Base-by-base conservation (phyloP, 1,140 invertebrate species). In the Apis laboriosa region DNA sequence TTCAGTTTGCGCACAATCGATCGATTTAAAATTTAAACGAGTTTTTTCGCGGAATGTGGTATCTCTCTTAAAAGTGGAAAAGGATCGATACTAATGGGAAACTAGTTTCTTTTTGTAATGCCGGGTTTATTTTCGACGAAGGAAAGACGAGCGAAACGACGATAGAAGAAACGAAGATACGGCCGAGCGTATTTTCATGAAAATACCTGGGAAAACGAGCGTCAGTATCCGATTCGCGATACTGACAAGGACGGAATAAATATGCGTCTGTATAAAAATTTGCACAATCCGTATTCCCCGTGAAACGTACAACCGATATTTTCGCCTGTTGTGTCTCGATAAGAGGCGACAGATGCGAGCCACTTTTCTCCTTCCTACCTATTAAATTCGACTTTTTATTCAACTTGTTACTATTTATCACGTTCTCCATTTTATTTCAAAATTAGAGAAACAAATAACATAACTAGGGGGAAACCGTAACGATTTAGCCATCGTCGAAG, bases 181-280 rank as follows among this genome's bases (percentile, higher is more conserved):
- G 13, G 9, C 17, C 15, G 1, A 21, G 49, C 61, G 28, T 72
- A 83, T 87, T 86, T 88, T 83, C 70, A 81, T 82, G 73, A 80
- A 86, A 86, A 86, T 84, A 55, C 73, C 67, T 72, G 21, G 58
- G 24, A 73, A 79, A 77, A 84, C 79, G 70, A 80, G 53, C 70
- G 43, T 64, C 64, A 2, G 2, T 34, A 72, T 80, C 70, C 71
- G 84, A 83, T 86, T 86, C 73, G 68, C 73, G 67, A 8, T 56
- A 67, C 68, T 81, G 63, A 77, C 61, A 79, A 61, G 55, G 55
- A 15, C 34, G 68, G 60, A 61, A 78, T 80, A 87, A 89, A 87
- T 86, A 71, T 68, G 67, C 53, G 49, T 85, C 77, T 55, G 79
- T 63, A 78, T 80, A 87, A 74, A 89, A 89, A 89, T 89, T 89